A percentile compares a stretch with the other conserved stretches of the same genome.
phyloP scores from a whole-genome alignment of 2,888 invertebrate genomes.

The Orchestes rusci region DNA sequence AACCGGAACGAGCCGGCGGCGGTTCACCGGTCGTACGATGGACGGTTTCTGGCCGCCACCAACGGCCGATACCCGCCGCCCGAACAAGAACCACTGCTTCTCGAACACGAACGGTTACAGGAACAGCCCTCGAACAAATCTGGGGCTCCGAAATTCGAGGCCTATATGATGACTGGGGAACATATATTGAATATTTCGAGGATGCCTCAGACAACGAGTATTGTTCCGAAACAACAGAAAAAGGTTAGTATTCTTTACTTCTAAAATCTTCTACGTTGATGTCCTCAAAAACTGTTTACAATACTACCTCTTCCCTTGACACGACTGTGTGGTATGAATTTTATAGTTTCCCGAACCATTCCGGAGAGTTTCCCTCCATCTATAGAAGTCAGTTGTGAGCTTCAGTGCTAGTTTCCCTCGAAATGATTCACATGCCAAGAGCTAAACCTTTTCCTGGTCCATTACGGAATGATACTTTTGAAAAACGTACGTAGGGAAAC shows the following conservation, averaged over 20 bases:
- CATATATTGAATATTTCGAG: slow-evolving; percentile 87
- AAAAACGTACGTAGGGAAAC: too few species aligned
- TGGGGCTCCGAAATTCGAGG: slow-evolving; percentile 64
- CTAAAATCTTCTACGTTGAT: background rate
- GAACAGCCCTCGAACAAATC: slow-evolving; percentile 20
- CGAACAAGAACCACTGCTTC: slow-evolving; percentile 29
- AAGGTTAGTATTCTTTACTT: slow-evolving; percentile 42
- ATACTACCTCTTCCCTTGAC: too few species aligned
- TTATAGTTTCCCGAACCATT: too few species aligned
- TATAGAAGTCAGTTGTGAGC: too few species aligned
- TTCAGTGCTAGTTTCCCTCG: too few species aligned
- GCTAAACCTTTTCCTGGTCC: too few species aligned
- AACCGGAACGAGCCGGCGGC: slow-evolving; percentile 41
- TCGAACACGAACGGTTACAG: slow-evolving; percentile 27
- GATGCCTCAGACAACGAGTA: slow-evolving; percentile 61
- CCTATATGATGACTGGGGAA: slow-evolving; percentile 97
- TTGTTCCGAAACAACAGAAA: slow-evolving; percentile 53
- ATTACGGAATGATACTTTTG: too few species aligned
- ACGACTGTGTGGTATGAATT: too few species aligned
- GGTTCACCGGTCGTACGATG: slow-evolving; percentile 35
- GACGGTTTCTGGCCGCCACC: slow-evolving; percentile 32
- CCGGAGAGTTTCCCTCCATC: too few species aligned
- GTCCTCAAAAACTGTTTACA: too few species aligned
- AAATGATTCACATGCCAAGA: too few species aligned
- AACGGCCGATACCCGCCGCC: slow-evolving; percentile 50